Conservation (phyloP, 2,113 vertebrate genomes). For the Lasiurus cinereus region DNA sequence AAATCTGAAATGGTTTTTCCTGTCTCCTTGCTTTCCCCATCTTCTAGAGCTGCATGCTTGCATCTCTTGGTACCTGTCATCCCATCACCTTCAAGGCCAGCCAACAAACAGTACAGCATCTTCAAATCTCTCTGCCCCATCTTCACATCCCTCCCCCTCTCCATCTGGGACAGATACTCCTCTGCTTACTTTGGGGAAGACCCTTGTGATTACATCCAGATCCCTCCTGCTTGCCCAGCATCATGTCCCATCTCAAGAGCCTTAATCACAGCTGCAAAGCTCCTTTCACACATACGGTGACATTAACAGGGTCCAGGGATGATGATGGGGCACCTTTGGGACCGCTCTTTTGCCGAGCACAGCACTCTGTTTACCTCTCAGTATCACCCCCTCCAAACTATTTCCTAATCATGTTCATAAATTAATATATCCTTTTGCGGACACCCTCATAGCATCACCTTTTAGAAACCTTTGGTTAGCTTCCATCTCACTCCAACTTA, state of each 20-base stretch:
- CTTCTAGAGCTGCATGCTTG: no score
- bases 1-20: neutral
- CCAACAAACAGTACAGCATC: neutral
- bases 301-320: fast-evolving
- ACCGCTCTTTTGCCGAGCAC: fast-evolving
- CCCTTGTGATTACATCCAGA: neutral
- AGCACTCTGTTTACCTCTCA: neutral
- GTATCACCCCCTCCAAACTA: neutral
- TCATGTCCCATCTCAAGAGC: neutral
- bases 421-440: neutral
- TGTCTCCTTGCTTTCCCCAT: neutral
- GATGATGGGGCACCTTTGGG: neutral
- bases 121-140: fast-evolving
- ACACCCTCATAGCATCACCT: neutral
- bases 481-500: neutral
- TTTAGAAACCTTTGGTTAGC: neutral
- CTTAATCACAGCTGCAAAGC: neutral
- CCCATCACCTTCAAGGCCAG: no score
- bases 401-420: neutral
- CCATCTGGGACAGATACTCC: neutral
- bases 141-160: neutral
- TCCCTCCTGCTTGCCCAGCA: neutral
- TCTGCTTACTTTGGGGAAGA: fast-evolving
- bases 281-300: neutral
- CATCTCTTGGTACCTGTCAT: fast-evolving